Evolutionary conservation across 1,140 invertebrate species (phyloP).

Genomic region (Metopolophium dirhodum): DNA sequence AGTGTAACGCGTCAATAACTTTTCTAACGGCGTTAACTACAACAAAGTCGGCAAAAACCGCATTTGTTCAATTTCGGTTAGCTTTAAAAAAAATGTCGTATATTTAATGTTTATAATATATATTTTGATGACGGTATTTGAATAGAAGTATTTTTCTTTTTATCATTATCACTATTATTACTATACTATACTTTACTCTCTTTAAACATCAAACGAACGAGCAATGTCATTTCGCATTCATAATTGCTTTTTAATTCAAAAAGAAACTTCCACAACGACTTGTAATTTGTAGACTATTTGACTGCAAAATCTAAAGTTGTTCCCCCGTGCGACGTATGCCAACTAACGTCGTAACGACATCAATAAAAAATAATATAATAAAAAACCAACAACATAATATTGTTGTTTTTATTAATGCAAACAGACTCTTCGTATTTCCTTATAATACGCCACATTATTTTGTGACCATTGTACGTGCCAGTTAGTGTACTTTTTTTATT

Average conservation of each 20-base stretch:
- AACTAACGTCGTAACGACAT: neutral
- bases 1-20: neutral
- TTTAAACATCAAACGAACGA: slow-evolving; percentile 24
- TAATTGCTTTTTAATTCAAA: slow-evolving; percentile 29
- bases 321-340: neutral
- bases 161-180: neutral
- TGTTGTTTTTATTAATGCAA: neutral
- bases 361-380: neutral
- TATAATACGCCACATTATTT: neutral
- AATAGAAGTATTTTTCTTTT: neutral
- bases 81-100: neutral
- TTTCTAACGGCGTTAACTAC: neutral
- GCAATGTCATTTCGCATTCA: neutral
- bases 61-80: neutral
- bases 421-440: neutral
- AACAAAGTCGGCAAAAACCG: neutral
- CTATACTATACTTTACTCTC: neutral
- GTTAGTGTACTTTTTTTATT: neutral
- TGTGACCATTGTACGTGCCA: neutral
- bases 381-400: neutral
- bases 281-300: neutral
- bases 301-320: neutral
- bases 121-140: neutral
- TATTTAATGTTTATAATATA: neutral
- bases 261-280: neutral